A percentile compares a stretch with the other conserved stretches of the same genome.
Evolutionary conservation across 2,113 vertebrate genomes (phyloP).

Genomic region (Ochotona curzoniae): DNA sequence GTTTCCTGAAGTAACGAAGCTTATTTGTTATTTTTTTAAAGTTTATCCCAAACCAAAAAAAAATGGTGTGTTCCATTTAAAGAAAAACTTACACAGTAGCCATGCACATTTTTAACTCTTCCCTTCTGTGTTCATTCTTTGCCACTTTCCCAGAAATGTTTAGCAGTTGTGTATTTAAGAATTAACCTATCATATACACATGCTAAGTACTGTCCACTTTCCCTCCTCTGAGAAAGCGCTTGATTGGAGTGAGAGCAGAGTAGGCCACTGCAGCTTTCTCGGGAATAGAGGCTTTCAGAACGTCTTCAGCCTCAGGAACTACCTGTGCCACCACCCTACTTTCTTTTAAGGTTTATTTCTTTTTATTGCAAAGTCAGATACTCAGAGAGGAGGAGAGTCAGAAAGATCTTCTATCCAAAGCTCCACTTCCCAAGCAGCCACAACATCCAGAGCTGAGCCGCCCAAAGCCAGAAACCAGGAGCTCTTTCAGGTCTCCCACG

Average conservation of each 20-base stretch:
- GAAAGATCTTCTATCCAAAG: too few species aligned
- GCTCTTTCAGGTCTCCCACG: too few species aligned
- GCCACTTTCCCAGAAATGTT: not conserved
- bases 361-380: too few species aligned
- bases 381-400: too few species aligned
- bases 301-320: not conserved
- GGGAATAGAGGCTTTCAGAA: not conserved
- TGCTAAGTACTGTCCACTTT: not conserved
- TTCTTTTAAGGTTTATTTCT: too few species aligned
- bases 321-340: not conserved
- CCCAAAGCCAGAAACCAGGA: too few species aligned
- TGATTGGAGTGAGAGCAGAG: too few species aligned
- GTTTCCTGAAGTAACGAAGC: not conserved
- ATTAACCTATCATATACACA: not conserved
- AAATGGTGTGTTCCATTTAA: not conserved
- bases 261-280: rapidly evolving
- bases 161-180: not conserved
- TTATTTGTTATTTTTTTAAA: not conserved
- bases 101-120: not conserved
- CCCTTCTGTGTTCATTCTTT: not conserved
- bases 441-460: too few species aligned
- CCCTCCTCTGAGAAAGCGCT: not conserved
- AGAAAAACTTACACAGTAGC: not conserved
- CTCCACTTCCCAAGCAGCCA: too few species aligned
- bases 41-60: not conserved